Conservation (phyloP, 2,113 vertebrate species). For the Gobius niger region DNA sequence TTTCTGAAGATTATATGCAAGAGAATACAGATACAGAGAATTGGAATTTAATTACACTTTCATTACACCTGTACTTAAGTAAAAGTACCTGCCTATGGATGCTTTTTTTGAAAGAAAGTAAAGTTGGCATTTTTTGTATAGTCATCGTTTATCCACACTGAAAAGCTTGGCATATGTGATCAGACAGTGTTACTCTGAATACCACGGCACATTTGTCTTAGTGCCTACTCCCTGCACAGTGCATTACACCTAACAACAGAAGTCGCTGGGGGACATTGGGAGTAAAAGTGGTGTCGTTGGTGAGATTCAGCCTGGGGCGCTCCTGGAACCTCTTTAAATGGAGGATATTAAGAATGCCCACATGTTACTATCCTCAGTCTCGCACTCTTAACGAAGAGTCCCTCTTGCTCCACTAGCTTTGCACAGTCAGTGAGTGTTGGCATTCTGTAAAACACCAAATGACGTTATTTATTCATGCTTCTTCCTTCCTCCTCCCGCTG, state of each 20-base stretch:
- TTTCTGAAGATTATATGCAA: too few relatives aligned
- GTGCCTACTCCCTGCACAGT: slow-evolving; percentile 15
- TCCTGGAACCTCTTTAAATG: slow-evolving; percentile 58
- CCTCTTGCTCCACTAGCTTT: slow-evolving; percentile 38
- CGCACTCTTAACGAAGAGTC: slow-evolving; percentile 30
- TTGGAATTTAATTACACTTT: too few relatives aligned
- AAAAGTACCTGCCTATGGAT: too few relatives aligned
- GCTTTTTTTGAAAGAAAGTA: too few relatives aligned
- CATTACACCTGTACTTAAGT: too few relatives aligned
- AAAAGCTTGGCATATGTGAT: not conserved
- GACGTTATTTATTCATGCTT: slow-evolving; percentile 51
- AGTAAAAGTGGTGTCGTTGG: slow-evolving; percentile 58
- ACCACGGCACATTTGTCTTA: slow-evolving; percentile 14
- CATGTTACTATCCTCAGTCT: slow-evolving; percentile 32
- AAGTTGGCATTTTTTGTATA: too few relatives aligned
- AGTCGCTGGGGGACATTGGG: slow-evolving; percentile 37
- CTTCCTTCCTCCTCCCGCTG: slow-evolving; percentile 14
- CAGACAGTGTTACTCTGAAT: not conserved
- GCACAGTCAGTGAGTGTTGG: slow-evolving; percentile 26
- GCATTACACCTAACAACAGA: slow-evolving; percentile 49
- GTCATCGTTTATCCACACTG: too few relatives aligned
- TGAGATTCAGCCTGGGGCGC: slow-evolving; percentile 58
- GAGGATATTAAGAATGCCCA: slow-evolving; percentile 57
- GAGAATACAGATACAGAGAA: too few relatives aligned
- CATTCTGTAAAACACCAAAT: slow-evolving; percentile 52